Evolutionary conservation across 2,888 invertebrate genomes (phyloP).

Genomic region (Uloborus plumipes): DNA sequence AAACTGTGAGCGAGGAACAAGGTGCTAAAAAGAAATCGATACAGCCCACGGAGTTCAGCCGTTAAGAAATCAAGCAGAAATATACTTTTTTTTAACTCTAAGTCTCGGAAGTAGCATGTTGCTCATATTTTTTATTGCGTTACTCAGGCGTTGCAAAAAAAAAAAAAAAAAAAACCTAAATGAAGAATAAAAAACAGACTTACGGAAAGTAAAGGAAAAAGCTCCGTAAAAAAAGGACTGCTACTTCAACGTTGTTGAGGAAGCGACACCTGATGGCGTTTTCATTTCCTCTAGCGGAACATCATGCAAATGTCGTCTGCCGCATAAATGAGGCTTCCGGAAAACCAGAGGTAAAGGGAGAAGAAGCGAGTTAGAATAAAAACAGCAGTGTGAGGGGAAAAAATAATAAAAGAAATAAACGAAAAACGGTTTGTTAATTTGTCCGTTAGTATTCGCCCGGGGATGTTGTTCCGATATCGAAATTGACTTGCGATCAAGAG

Average conservation of each 20-base stretch:
- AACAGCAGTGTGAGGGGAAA: background rate
- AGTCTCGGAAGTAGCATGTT: slow-evolving; percentile 46
- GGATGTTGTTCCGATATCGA: slow-evolving; percentile 39
- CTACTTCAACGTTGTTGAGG: slow-evolving; percentile 33
- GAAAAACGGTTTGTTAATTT: slow-evolving; percentile 42
- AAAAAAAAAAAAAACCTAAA: slow-evolving; percentile 4
- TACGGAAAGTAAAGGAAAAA: slow-evolving; percentile 19
- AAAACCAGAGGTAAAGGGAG: slow-evolving; percentile 22
- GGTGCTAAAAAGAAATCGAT: slow-evolving; percentile 54
- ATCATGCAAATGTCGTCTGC: slow-evolving; percentile 61
- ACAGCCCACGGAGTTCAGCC: slow-evolving; percentile 50
- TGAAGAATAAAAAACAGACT: slow-evolving; percentile 27
- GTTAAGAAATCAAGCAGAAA: slow-evolving; percentile 58
- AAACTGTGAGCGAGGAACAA: slow-evolving; percentile 53
- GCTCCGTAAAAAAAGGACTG: slow-evolving; percentile 15
- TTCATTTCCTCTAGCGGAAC: slow-evolving; percentile 57
- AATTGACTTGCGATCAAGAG: slow-evolving; percentile 48
- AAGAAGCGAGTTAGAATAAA: slow-evolving; percentile 5
- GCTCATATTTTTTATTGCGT: slow-evolving; percentile 33
- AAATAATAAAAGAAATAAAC: slow-evolving; percentile 4
- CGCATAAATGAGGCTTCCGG: slow-evolving; percentile 55
- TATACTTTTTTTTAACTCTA: slow-evolving; percentile 30
- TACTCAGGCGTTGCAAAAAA: slow-evolving; percentile 17
- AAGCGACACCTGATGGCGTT: slow-evolving; percentile 55
- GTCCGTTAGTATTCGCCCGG: slow-evolving; percentile 49